Percentiles rank a stretch among this genome's conserved stretches.
phyloP scores from a whole-genome alignment of 1,140 invertebrate genomes.

The Drosophila insularis region DNA sequence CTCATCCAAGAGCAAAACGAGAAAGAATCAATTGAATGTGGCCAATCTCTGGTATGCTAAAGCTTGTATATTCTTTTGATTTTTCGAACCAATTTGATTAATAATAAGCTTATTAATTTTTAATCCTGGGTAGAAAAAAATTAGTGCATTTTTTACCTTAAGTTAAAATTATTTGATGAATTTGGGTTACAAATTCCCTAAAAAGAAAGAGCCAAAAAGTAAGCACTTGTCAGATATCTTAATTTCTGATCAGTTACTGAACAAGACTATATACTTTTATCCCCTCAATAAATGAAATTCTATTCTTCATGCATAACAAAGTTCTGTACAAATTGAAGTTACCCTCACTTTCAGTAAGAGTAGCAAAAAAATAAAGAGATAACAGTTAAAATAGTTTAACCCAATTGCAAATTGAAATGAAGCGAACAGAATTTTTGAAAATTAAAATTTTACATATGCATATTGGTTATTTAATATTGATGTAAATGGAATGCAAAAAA shows the following conservation, averaged over 20 bases:
- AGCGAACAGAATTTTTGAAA: constrained; percentile 8
- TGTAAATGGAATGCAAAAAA: not conserved
- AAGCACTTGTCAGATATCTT: too few species aligned
- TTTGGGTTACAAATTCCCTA: too few species aligned
- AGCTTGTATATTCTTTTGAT: constrained; percentile 12
- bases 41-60: not conserved
- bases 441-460: constrained; percentile 14
- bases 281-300: too few species aligned
- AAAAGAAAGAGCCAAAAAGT: too few species aligned
- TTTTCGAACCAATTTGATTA: too few species aligned
- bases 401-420: constrained; percentile 3
- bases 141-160: too few species aligned
- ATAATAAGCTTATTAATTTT: too few species aligned
- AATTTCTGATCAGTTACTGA: too few species aligned
- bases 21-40: constrained; percentile 24
- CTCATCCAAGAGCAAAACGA: constrained; percentile 20
- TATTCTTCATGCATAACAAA: too few species aligned
- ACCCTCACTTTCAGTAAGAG: not conserved
- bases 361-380: not conserved
- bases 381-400: not conserved
- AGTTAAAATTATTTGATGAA: too few species aligned
- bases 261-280: too few species aligned
- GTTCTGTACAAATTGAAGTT: not conserved
- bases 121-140: too few species aligned
- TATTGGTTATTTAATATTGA: constrained; percentile 24